Evolutionary conservation across 2,797 vertebrate species (phyloP), one percentile per base, ranked within the genome.

Genomic region (Threskiornis aethiopicus): DNA sequence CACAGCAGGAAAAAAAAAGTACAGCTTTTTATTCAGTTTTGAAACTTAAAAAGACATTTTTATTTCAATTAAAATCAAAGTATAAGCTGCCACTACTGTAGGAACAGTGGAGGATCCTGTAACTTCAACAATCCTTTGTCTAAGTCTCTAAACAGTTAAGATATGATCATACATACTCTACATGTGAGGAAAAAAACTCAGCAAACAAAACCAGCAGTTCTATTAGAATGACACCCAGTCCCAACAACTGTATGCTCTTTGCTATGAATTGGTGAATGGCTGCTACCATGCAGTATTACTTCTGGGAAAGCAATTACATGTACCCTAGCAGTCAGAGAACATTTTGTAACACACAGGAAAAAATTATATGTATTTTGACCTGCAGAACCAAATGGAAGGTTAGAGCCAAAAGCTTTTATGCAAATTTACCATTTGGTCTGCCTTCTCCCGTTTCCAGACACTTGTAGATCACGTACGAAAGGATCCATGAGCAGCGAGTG

Each of bases 381-480:
- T 44, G 28, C 19, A 71, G 35, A 91, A 79, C 24, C 9, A 64
- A 79, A 72, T n/a, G 16, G 42, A 54, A 2, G 12, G 16, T 25
- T 73, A 31, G 9, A 75, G 4, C 3, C 14, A 80, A 88, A 85
- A 83, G 6, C 13, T 84, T 57, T 88, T 86, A 67, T 54, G 26
- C 1, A 42, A 73, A 37, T 81, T 58, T 83, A 9, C 10, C 12
- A 3, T 80, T 64, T 3, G 0, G 3, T 58, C 42, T 75, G 20
- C 22, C 19, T 67, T 83, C 11, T 75, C 16, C 17, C 3, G 4
- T 16, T 67, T 78, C 42, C 26, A 75, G 18, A 8, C 29, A 26
- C 21, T 72, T 2, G 0, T 20, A 72, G 13, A 62, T 33, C 16
- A 46, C 2, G 1, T 46, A 31, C 0, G 0, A 85, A 82, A 22